Base-by-base conservation (phyloP, 2,888 invertebrate species). In the Chrysotoxum bicinctum region DNA sequence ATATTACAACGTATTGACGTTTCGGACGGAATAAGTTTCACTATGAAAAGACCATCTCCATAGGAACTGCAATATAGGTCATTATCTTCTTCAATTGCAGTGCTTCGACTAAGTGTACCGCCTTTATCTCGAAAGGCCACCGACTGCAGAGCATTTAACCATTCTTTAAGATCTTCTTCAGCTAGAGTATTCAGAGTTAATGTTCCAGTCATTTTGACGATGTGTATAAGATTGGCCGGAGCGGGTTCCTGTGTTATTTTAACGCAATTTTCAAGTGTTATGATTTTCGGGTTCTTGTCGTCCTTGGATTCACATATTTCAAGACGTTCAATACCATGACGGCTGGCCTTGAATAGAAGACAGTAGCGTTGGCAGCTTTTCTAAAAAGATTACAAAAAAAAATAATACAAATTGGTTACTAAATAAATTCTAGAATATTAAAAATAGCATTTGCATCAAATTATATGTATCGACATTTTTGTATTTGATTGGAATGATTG, bases 221-320 rank as follows among this genome's bases (percentile, higher is more conserved):
- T 95, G 87, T 91, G 91, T 84, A 94, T 94, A 87, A 94, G 93
- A 89, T 94, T 94, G 74, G 93, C 93, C 79, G 90, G 94, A 91
- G 94, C 92, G 90, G 93, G 93, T 90, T 92, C 91, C 91, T 95
- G 94, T 86, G 94, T 94, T 89, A 97, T 97, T 93, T 97, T 97
- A 50, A 97, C 95, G 91, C 97, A 97, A 90, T 97, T 96, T 92
- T 97, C 97, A 70, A 97, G 93, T 0, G 97, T 96, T 85, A 97
- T 95, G 82, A 97, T 97, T 90, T 95, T 95, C 37, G 95, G 94
- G 89, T 95, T 94, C 82, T 93, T 92, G 89, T 96, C 96, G 87
- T 96, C 96, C 91, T 95, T 95, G 89, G 93, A 94, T 88, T 97
- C 97, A 91, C 96, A 97, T 87, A 97, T 95, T 93, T 97, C 97